A percentile compares a stretch with the other conserved stretches of the same genome.
phyloP scores from a whole-genome alignment of 1,140 invertebrate species.

The Saccostrea glomerata region DNA sequence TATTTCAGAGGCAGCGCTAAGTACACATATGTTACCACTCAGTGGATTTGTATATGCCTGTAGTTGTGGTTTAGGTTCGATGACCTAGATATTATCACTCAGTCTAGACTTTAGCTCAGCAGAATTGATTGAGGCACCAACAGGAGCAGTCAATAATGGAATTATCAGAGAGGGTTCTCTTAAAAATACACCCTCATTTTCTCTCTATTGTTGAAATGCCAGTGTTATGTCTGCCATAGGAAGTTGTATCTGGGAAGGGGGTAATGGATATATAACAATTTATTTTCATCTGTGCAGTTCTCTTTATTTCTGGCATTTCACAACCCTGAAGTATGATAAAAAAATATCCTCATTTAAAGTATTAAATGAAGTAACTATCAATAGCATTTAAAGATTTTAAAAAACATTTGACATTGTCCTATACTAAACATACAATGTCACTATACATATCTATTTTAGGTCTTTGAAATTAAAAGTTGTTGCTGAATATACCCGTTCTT shows the following conservation, averaged over 20 bases:
- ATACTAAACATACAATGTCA: no score
- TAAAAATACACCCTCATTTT: no score
- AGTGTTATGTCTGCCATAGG: no score
- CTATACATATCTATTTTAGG: no score
- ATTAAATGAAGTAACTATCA: not conserved
- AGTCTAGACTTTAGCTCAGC: constrained; percentile 33
- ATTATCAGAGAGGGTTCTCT: not conserved
- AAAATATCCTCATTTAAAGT: not conserved
- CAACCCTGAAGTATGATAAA: no score
- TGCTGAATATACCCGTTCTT: no score
- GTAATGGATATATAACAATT: not conserved
- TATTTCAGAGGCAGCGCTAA: not conserved
- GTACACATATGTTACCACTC: not conserved
- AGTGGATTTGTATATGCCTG: not conserved
- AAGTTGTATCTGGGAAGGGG: no score
- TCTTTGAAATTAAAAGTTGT: no score
- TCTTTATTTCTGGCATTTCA: not conserved
- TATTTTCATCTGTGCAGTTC: not conserved
- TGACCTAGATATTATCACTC: constrained; percentile 35
- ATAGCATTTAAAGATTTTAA: not conserved
- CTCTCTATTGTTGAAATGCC: no score
- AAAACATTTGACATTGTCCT: not conserved
- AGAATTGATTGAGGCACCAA: constrained; percentile 33
- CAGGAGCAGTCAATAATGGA: not conserved
- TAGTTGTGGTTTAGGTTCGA: constrained; percentile 24